These are phyloP conservation scores for Eulemur rufifrons DNA, from an alignment of 2,113 vertebrate genomes.

Conservation along the genomic window DNA sequence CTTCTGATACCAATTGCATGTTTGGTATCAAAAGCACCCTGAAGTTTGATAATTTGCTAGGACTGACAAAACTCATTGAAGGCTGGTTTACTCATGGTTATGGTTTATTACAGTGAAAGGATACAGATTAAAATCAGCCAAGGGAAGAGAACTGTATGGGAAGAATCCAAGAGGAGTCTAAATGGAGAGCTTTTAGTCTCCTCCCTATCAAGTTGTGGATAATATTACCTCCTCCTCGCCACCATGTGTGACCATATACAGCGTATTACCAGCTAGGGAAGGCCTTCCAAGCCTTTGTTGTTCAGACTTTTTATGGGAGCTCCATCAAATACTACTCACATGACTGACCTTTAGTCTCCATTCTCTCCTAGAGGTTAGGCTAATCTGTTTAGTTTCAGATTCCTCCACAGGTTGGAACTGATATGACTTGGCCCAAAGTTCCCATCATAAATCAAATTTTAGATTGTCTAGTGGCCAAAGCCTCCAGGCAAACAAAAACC, in stretches of 20 bases:
- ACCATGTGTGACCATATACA: background rate
- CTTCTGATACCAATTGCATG: background rate
- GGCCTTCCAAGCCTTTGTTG: background rate
- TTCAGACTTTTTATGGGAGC: background rate
- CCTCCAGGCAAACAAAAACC: background rate
- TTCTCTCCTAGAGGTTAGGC: no score
- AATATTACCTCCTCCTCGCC: background rate
- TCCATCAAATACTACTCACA: no score
- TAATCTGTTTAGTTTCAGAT: no score
- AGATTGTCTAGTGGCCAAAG: background rate
- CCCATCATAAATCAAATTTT: background rate
- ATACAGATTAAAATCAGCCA: background rate
- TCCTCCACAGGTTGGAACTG: no score
- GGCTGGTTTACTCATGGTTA: background rate
- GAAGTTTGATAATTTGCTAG: background rate
- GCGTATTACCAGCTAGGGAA: background rate
- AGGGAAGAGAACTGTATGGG: background rate
- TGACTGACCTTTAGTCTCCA: no score
- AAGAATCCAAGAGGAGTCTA: background rate
- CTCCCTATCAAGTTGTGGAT: background rate
- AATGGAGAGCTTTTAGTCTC: background rate
- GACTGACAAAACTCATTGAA: background rate
- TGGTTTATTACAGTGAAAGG: background rate
- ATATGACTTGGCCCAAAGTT: no score
- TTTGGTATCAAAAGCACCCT: background rate